Evolutionary conservation across 1,140 invertebrate species (phyloP).

Genomic region (Drosophila takahashii): DNA sequence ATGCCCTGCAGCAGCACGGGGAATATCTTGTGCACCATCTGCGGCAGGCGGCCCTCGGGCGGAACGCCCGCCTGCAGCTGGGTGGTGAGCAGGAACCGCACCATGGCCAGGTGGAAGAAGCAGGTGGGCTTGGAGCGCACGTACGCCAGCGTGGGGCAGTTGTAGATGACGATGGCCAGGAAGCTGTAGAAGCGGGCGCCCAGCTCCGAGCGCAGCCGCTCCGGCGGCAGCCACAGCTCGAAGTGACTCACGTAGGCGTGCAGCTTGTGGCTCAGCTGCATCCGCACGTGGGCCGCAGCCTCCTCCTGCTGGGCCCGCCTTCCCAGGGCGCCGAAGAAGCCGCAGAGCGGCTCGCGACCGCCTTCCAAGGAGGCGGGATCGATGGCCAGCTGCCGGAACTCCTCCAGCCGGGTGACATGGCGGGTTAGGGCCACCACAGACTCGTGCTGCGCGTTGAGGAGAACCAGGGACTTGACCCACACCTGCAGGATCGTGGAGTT

Average conservation of each 20-base stretch:
- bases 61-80: conserved; percentile 69
- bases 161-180: conserved; percentile 81
- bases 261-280: conserved; percentile 68
- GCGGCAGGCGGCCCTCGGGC: conserved; percentile 58
- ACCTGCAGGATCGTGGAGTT: conserved; percentile 60
- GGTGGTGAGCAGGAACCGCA: conserved; percentile 71
- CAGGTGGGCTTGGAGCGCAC: conserved; percentile 77
- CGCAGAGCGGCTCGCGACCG: conserved; percentile 73
- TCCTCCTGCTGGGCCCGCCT: conserved; percentile 53
- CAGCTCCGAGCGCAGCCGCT: conserved; percentile 59
- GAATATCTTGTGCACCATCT: conserved; percentile 80
- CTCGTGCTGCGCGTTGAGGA: conserved; percentile 66
- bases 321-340: conserved; percentile 73
- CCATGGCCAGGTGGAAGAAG: conserved; percentile 80
- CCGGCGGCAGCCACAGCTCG: conserved; percentile 71
- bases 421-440: conserved; percentile 48
- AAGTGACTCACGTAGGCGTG: conserved; percentile 72
- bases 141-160: conserved; percentile 74
- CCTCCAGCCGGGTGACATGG: conserved; percentile 51
- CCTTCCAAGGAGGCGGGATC: conserved; percentile 44
- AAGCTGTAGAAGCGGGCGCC: conserved; percentile 76
- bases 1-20: conserved; percentile 80
- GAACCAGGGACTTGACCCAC: conserved; percentile 76
- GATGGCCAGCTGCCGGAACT: conserved; percentile 48
- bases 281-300: conserved; percentile 45